A percentile compares a stretch with the other conserved stretches of the same genome.
Evolutionary conservation across 1,140 invertebrate genomes (phyloP).

Genomic region (Polypedilum pembai): DNA sequence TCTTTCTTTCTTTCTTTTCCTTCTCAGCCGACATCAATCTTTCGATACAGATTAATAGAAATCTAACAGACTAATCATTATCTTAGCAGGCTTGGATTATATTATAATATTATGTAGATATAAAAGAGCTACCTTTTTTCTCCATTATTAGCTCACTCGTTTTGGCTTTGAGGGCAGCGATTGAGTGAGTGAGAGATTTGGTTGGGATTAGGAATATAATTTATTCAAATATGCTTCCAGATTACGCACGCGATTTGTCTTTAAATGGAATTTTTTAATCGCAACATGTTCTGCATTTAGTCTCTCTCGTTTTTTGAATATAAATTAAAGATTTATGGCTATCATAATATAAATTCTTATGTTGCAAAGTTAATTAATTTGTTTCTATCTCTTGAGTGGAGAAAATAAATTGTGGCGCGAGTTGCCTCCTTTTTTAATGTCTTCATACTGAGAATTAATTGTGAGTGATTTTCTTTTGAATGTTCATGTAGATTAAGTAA

Average conservation of each 20-base stretch:
- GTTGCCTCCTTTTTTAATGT: too few species aligned
- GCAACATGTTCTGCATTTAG: background rate
- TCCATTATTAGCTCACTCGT: too few species aligned
- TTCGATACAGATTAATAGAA: background rate
- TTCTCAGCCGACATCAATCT: background rate
- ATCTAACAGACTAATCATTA: slow-evolving; percentile 18
- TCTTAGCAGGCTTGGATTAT: background rate
- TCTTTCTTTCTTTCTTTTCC: too few species aligned
- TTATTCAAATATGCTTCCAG: slow-evolving; percentile 27
- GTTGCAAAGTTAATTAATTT: background rate
- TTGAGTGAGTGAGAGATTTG: background rate
- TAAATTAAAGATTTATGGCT: slow-evolving; percentile 20
- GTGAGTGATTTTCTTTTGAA: too few species aligned
- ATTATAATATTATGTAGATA: background rate
- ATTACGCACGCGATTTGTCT: slow-evolving; percentile 24
- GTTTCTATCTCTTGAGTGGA: background rate
- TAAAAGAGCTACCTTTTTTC: too few species aligned
- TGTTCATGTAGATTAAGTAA: too few species aligned
- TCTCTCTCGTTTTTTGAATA: background rate
- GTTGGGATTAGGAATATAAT: background rate
- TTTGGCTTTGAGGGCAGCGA: background rate
- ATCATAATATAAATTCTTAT: background rate
- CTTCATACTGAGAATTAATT: too few species aligned
- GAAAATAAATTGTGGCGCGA: background rate
- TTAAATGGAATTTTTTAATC: slow-evolving; percentile 18